Evolutionary conservation across 2,888 invertebrate genomes (phyloP).

Genomic region (Scaptomyza reducta): DNA sequence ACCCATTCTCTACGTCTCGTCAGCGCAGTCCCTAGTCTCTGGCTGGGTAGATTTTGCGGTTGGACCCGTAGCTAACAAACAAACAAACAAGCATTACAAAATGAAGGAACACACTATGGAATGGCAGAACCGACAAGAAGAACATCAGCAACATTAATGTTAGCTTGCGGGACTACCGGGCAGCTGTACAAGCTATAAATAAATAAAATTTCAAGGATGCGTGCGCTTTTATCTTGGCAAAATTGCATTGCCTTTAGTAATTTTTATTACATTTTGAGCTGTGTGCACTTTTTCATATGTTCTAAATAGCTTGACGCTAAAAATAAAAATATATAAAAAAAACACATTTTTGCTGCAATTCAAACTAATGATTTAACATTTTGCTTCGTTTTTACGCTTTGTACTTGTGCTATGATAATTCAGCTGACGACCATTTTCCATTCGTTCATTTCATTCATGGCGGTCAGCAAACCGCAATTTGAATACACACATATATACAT

Average conservation of each 20-base stretch:
- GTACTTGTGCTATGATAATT: constrained; percentile 68
- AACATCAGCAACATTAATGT: constrained; percentile 12
- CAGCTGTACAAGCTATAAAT: constrained; percentile 64
- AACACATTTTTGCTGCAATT: constrained; percentile 70
- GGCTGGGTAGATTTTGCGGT: constrained; percentile 70
- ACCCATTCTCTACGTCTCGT: constrained; percentile 1
- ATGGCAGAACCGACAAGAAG: constrained; percentile 22
- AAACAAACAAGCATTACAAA: constrained; percentile 70
- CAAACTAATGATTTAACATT: constrained; percentile 78
- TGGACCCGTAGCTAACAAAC: constrained; percentile 72
- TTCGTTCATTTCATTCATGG: constrained; percentile 39
- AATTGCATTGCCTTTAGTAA: constrained; percentile 61
- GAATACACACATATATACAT: constrained; percentile 57
- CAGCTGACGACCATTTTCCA: constrained; percentile 38
- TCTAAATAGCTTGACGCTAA: constrained; percentile 62
- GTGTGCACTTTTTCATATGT: constrained; percentile 74
- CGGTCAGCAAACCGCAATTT: constrained; percentile 76
- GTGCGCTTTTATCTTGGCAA: constrained; percentile 75
- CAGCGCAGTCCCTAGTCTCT: constrained; percentile 10
- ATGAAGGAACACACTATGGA: constrained; percentile 44
- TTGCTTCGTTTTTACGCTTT: constrained; percentile 37
- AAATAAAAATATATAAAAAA: constrained; percentile 3
- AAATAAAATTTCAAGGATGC: constrained; percentile 80
- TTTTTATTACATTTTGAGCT: constrained; percentile 58
- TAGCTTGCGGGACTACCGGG: constrained; percentile 23